Base-by-base conservation (phyloP, 2,888 invertebrate species). In the Campoletis raptor region DNA sequence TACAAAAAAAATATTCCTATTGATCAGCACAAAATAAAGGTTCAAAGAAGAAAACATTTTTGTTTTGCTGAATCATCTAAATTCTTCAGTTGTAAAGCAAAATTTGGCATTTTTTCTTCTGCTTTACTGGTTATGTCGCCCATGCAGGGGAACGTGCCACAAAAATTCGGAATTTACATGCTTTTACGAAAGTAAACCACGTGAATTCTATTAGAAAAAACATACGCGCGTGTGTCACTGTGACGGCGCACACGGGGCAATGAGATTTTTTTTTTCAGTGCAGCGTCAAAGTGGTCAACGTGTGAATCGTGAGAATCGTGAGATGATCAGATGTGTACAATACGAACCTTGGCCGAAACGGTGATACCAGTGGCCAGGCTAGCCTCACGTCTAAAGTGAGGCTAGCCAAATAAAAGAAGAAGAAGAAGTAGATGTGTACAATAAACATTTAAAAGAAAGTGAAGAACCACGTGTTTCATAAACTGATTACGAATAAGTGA, bases 401-500 rank as follows among this genome's bases (percentile, higher is more conserved):
- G n/a, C n/a, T n/a, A n/a, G n/a, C n/a, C n/a, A n/a, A n/a, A n/a
- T n/a, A n/a, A n/a, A n/a, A n/a, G n/a, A n/a, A n/a, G n/a, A n/a
- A n/a, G n/a, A n/a, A n/a, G n/a, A n/a, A n/a, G n/a, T n/a, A n/a
- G n/a, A n/a, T n/a, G n/a, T n/a, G 21, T 40, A 40, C 7, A n/a
- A 61, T 40, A 61, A 61, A 40, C 21, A 48, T 54, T n/a, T 10
- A 15, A 61, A 57, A n/a, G 21, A 74, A 36, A 15, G n/a, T 61
- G 12, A 61, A 72, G 81, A n/a, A 21, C 24, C 81, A 81, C 72
- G 81, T 73, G 72, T 36, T 30, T 54, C 5, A 21, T 37, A 40
- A 45, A 15, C 18, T 21, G 21, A 40, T 67, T 40, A n/a, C 21
- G 12, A 36, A 72, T 45, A 24, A 54, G 61, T 15, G 30, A 61